A percentile compares a stretch with the other conserved stretches of the same genome.
These are phyloP conservation scores for Imbricaverruca yamaguchii DNA, from an alignment of 2,888 invertebrate genomes.

Conservation along the genomic window DNA sequence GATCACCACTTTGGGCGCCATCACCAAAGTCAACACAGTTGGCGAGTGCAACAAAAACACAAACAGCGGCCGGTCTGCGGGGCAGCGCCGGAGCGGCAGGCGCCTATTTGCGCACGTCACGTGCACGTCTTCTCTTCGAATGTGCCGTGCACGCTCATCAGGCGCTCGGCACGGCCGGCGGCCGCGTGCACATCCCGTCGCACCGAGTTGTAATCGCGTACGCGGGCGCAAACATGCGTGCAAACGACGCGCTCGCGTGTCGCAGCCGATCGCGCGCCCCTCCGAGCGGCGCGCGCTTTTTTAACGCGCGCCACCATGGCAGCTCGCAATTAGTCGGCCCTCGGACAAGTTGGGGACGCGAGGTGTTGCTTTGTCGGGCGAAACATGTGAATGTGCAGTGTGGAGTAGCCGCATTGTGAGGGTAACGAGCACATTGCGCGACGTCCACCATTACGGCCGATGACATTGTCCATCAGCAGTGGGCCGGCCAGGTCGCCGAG, in stretches of 20 bases:
- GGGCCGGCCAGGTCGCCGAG: neutral
- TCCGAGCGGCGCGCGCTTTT: neutral
- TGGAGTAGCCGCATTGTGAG: neutral
- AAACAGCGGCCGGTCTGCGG: neutral
- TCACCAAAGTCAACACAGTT: neutral
- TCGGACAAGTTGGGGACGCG: neutral
- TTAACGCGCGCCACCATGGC: conserved; percentile 9
- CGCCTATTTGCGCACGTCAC: too few relatives aligned
- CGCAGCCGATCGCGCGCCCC: neutral
- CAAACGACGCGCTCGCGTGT: neutral
- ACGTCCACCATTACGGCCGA: neutral
- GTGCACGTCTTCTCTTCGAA: too few relatives aligned
- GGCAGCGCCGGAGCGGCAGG: too few relatives aligned
- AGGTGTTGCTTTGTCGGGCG: neutral
- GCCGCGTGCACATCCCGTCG: too few relatives aligned
- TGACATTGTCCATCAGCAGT: neutral
- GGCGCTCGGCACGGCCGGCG: too few relatives aligned
- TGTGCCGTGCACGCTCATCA: too few relatives aligned
- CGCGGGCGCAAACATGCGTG: neutral
- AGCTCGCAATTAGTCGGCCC: neutral
- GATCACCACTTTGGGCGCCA: neutral
- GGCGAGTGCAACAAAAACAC: neutral
- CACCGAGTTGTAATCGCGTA: too few relatives aligned
- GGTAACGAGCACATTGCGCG: neutral
- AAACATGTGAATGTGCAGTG: neutral